Base-by-base conservation (phyloP, 2,113 vertebrate species). In the Crocuta crocuta region DNA sequence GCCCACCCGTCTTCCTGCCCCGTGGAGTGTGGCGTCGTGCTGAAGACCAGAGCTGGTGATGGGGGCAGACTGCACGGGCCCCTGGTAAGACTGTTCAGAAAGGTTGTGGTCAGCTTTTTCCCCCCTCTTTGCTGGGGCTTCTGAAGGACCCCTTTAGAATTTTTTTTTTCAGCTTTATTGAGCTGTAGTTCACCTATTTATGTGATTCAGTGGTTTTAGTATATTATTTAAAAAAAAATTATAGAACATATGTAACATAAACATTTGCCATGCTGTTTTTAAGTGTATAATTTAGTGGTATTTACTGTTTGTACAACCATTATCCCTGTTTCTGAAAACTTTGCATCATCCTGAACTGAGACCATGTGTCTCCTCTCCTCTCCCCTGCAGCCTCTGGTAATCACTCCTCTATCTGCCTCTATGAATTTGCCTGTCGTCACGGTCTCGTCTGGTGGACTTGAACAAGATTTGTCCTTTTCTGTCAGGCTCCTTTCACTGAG, bases 281-380 rank as follows among this genome's bases (percentile, higher is more conserved):
- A 68, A 55, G 35, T 28, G 24, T 61, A 2, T 11, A 15, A 8
- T 61, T 55, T 50, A 35, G 74, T 61, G 74, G 39, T 33, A 35
- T 26, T 68, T 53, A 58, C 0, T 0, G 10, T n/a, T 43, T n/a
- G 28, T 70, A 15, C 23, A 58, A 15, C 92, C n/a, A 15, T 58
- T 43, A n/a, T 78, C 48, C 68, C 19, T 17, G 0, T 58, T 94
- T 87, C 48, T 23, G 43, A 45, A 28, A 92, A 79, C 35, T 68
- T 61, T 48, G 43, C 21, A 58, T 45, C 19, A 58, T n/a, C 83
- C 73, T 31, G 33, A 17, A 84, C 21, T 45, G 65, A 45, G 33
- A 45, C 13, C 0, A 3, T 7, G 48, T 45, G 13, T 19, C 10
- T 3, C 26, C 12, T 16, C 53, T 13, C n/a, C 43, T 10, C 0